Evolutionary conservation across 2,888 invertebrate species (phyloP).

Genomic region (Zygothrica quintamaculata): DNA sequence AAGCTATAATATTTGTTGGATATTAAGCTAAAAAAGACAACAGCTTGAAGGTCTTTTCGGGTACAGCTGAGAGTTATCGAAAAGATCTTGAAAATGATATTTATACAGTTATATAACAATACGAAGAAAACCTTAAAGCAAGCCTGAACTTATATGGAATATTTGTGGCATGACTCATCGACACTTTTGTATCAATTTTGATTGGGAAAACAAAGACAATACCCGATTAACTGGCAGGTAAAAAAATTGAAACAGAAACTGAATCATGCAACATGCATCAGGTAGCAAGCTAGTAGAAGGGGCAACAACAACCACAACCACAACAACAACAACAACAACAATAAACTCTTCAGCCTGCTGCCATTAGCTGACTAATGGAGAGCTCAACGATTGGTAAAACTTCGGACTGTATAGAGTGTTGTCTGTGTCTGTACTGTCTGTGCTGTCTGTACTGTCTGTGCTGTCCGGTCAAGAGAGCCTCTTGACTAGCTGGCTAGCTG

Average conservation of each 20-base stretch:
- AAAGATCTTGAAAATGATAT: no score
- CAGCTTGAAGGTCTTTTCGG: no score
- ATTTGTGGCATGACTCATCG: constrained; percentile 43
- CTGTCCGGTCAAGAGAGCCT: neutral
- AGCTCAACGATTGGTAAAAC: constrained; percentile 13
- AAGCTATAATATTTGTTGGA: no score
- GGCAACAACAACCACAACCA: constrained; percentile 8
- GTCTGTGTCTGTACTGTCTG: neutral
- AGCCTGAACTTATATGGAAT: constrained; percentile 13
- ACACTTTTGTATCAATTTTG: constrained; percentile 43
- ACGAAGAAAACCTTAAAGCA: neutral
- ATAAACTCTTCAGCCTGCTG: constrained; percentile 27
- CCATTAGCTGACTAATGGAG: constrained; percentile 71
- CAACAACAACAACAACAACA: constrained; percentile 20
- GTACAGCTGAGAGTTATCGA: no score
- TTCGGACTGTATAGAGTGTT: neutral
- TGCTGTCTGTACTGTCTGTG: constrained; percentile 7
- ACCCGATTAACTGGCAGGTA: constrained; percentile 19
- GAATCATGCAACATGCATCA: constrained; percentile 45
- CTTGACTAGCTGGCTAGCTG: neutral
- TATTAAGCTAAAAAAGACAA: no score
- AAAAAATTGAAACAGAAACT: constrained; percentile 27
- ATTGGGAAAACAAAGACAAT: constrained; percentile 31
- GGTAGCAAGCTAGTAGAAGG: constrained; percentile 28
- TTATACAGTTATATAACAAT: constrained; percentile 9